Conservation (phyloP, 2,888 invertebrate genomes). For the Ischnura elegans region DNA sequence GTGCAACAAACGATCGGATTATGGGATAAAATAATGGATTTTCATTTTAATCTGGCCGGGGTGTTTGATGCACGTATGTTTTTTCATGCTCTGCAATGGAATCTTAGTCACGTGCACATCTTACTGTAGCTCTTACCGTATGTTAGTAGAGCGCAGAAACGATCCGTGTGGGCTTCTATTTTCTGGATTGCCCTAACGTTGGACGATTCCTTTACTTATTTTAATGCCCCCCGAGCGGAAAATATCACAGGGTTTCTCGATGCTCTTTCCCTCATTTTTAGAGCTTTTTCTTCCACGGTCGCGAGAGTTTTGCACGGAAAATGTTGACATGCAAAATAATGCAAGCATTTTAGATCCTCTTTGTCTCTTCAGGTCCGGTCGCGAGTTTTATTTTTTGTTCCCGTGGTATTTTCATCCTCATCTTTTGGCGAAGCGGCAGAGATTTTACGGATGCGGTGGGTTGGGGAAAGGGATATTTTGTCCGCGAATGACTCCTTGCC, state of each 20-base stretch:
- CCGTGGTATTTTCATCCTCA: background rate
- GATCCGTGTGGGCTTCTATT: conserved; percentile 25
- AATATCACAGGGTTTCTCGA: conserved; percentile 25
- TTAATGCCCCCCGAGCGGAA: background rate
- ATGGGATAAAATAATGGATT: conserved; percentile 50
- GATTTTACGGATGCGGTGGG: background rate
- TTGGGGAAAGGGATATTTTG: background rate
- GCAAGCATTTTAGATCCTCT: background rate
- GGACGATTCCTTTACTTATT: background rate
- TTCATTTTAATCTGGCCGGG: conserved; percentile 24
- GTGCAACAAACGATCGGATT: background rate
- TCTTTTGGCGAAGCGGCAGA: background rate
- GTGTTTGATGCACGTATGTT: conserved; percentile 44
- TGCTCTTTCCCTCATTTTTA: conserved; percentile 14
- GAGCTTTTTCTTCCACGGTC: background rate
- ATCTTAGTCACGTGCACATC: background rate
- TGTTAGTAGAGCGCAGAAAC: background rate
- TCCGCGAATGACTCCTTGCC: background rate
- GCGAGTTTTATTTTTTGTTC: background rate
- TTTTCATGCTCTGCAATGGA: background rate
- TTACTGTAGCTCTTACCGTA: background rate
- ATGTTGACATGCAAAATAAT: background rate
- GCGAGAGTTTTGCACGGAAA: background rate
- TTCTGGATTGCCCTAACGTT: conserved; percentile 26
- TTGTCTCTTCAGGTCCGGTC: conserved; percentile 1